Conservation (phyloP, 2,113 vertebrate species). For the Blennius ocellaris region DNA sequence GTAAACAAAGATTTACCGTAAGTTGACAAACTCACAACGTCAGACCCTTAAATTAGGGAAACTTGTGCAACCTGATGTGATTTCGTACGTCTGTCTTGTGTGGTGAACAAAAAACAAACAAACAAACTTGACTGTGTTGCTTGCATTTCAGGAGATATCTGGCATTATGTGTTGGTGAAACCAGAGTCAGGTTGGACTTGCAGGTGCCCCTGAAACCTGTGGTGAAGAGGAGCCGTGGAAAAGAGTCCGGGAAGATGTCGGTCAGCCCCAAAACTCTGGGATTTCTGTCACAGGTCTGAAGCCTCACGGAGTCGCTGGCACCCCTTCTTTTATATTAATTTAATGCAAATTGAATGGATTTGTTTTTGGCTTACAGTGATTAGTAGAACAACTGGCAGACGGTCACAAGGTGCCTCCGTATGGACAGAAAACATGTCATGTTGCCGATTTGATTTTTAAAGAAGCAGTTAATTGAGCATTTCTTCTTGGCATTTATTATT, state of each 20-base stretch:
- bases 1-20: conserved; percentile 94
- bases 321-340: neutral
- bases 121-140: neutral
- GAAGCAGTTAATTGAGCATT: too few species aligned
- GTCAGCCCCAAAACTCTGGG: conserved; percentile 86
- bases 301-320: neutral
- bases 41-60: neutral
- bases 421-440: too few species aligned
- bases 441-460: too few species aligned
- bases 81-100: too few species aligned
- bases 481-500: too few species aligned
- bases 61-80: too few species aligned
- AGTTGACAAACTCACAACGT: conserved; percentile 66
- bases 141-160: conserved; percentile 87
- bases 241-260: conserved; percentile 69
- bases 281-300: conserved; percentile 90
- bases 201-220: conserved; percentile 80
- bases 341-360: too few species aligned
- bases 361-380: neutral
- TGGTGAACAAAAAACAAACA: too few species aligned
- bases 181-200: conserved; percentile 89
- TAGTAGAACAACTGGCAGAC: neutral
- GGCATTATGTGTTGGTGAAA: conserved; percentile 93
- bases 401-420: too few species aligned
- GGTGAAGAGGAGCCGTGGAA: conserved; percentile 53